Base-by-base conservation (phyloP, 2,888 invertebrate genomes). In the Lamellibrachia columna region DNA sequence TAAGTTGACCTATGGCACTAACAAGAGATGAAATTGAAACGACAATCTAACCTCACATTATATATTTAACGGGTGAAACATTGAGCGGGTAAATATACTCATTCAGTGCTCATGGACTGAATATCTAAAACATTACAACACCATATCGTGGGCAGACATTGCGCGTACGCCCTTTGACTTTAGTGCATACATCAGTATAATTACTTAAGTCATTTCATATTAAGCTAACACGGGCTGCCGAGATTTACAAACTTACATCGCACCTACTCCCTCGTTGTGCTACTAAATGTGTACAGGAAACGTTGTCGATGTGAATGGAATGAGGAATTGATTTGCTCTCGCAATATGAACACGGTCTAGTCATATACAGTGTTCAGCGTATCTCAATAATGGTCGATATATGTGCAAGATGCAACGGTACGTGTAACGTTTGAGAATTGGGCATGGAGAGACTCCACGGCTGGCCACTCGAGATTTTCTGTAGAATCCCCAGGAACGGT, bases 111-210 rank as follows among this genome's bases (percentile, higher is more conserved):
- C 75, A 22, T 15, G 15, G 75, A 6, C 75, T 75, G 75, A 75
- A 75, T 75, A 75, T 75, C 75, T 75, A 75, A 75, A 75, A 75
- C 75, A 75, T 15, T 75, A 75, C 75, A 75, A 75, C 22, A 75
- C 6, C n/a, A 75, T 22, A 75, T 75, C 75, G 75, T 75, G 15
- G 75, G 75, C 22, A 15, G n/a, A n/a, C 22, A 75, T 75, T 75
- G 22, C 6, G 15, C 22, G 75, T 75, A 4, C 4, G 75, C 55
- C 9, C 55, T 55, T 3, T 55, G 40, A 40, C 55, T 22, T 75
- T 75, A 75, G 22, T 22, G 75, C 75, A 22, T 22, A 22, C n/a
- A 15, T 15, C 75, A 75, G 22, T 11, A n/a, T 75, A 15, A 22
- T 22, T 75, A 22, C 6, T 75, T 22, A 4, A 3, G 75, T 75